A percentile compares a stretch with the other conserved stretches of the same genome.
phyloP scores from a whole-genome alignment of 2,113 vertebrate species.

The Dascyllus trimaculatus region DNA sequence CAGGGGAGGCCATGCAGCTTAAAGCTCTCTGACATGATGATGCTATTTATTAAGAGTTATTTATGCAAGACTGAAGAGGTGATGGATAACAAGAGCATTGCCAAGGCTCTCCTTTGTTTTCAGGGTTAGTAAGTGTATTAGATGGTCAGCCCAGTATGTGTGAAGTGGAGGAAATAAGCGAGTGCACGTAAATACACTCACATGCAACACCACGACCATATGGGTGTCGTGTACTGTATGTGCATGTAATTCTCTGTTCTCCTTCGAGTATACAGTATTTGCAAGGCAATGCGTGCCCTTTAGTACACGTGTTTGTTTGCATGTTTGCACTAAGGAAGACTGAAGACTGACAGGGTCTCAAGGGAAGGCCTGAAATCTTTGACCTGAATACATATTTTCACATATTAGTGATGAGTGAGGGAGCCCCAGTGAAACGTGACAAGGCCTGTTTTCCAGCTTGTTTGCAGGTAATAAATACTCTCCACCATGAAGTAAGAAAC shows the following conservation, averaged over 20 bases:
- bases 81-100: slow-evolving; percentile 77
- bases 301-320: slow-evolving; percentile 67
- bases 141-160: slow-evolving; percentile 45
- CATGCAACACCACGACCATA: background rate
- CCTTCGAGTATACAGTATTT: slow-evolving; percentile 41
- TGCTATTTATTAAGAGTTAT: slow-evolving; percentile 81
- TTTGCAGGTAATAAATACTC: slow-evolving; percentile 81
- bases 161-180: slow-evolving; percentile 14
- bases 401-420: slow-evolving; percentile 77
- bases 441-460: slow-evolving; percentile 70
- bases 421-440: slow-evolving; percentile 75
- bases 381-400: slow-evolving; percentile 82
- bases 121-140: slow-evolving; percentile 58
- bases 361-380: slow-evolving; percentile 77
- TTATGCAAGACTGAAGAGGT: slow-evolving; percentile 80
- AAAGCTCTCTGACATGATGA: slow-evolving; percentile 77
- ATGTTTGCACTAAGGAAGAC: slow-evolving; percentile 66
- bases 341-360: slow-evolving; percentile 64
- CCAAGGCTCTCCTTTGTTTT: slow-evolving; percentile 75
- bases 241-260: slow-evolving; percentile 7
- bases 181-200: background rate
- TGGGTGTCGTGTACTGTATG: slow-evolving; percentile 13
- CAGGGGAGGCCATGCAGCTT: slow-evolving; percentile 67
- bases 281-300: slow-evolving; percentile 53
- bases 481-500: slow-evolving; percentile 57